phyloP scores from a whole-genome alignment of 2,797 vertebrate species.

The Aselliscus stoliczkanus region DNA sequence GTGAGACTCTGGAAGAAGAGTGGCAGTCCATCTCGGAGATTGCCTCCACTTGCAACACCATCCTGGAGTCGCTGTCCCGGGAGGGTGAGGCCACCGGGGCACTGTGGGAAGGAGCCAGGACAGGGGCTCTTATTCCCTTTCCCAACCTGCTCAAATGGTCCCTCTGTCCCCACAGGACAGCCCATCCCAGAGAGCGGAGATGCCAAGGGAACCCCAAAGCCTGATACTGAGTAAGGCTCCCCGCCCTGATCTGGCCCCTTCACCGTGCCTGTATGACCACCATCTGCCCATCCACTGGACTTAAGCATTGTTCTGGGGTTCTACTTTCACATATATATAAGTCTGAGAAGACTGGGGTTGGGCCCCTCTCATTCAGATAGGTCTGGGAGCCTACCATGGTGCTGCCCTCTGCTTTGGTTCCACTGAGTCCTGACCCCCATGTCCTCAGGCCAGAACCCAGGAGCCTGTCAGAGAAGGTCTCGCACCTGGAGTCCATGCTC shows the following conservation, averaged over 20 bases:
- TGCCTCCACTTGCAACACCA: constrained; percentile 89
- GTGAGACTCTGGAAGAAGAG: constrained; percentile 89
- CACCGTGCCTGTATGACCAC: rapidly evolving
- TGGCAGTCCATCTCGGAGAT: constrained; percentile 94
- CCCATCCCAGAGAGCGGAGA: constrained; percentile 67
- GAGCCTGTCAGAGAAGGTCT: constrained; percentile 90
- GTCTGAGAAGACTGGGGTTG: not conserved
- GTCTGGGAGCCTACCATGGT: not conserved
- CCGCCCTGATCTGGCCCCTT: not conserved
- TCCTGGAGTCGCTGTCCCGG: constrained; percentile 89
- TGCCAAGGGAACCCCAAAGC: constrained; percentile 36
- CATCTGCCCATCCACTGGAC: rapidly evolving
- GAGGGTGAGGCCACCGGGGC: constrained; percentile 83
- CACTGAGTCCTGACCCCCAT: not conserved
- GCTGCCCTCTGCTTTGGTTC: not conserved
- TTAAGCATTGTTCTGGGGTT: not conserved
- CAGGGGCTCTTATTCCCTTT: not conserved
- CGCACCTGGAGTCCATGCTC: constrained; percentile 90
- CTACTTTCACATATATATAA: not conserved
- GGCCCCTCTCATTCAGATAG: not conserved
- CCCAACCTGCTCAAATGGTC: not conserved
- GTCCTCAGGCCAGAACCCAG: constrained; percentile 49
- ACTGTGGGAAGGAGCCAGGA: not conserved
- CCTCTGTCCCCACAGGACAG: constrained; percentile 57
- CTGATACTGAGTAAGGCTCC: constrained; percentile 73